Conservation (phyloP, 2,113 vertebrate species). For the Sinocyclocheilus maitianheensis region DNA sequence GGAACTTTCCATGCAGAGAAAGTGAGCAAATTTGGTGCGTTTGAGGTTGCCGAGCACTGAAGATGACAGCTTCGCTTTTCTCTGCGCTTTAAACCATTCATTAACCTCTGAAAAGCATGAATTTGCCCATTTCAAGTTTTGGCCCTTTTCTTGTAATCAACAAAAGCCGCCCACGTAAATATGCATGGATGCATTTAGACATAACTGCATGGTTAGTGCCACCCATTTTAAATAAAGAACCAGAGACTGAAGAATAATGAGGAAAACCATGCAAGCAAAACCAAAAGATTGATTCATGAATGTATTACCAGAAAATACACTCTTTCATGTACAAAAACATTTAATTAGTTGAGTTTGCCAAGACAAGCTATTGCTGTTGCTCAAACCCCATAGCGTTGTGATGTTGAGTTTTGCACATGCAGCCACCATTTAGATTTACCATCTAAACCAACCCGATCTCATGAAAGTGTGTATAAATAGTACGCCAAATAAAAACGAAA, state of each 20-base stretch:
- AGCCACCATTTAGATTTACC: not conserved
- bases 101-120: constrained; percentile 55
- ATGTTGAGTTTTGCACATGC: not conserved
- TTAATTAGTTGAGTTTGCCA: constrained; percentile 11
- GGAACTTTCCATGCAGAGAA: constrained; percentile 49
- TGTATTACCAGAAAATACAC: not conserved
- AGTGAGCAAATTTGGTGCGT: constrained; percentile 35
- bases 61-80: constrained; percentile 48
- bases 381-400: not conserved
- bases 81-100: constrained; percentile 51
- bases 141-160: constrained; percentile 62
- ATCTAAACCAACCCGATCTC: not conserved
- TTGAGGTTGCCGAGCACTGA: constrained; percentile 48
- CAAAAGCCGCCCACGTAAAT: constrained; percentile 63
- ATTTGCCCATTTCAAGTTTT: constrained; percentile 59
- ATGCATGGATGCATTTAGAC: constrained; percentile 57
- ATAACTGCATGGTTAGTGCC: constrained; percentile 55
- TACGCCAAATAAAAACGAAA: no score
- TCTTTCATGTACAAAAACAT: not conserved
- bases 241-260: constrained; percentile 2
- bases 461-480: no score
- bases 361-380: not conserved
- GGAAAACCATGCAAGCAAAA: constrained; percentile 10
- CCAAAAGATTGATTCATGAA: constrained; percentile 7
- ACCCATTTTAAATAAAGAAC: constrained; percentile 45